Conservation (phyloP, 2,888 invertebrate species). For the Meiosimyza decipiens region DNA sequence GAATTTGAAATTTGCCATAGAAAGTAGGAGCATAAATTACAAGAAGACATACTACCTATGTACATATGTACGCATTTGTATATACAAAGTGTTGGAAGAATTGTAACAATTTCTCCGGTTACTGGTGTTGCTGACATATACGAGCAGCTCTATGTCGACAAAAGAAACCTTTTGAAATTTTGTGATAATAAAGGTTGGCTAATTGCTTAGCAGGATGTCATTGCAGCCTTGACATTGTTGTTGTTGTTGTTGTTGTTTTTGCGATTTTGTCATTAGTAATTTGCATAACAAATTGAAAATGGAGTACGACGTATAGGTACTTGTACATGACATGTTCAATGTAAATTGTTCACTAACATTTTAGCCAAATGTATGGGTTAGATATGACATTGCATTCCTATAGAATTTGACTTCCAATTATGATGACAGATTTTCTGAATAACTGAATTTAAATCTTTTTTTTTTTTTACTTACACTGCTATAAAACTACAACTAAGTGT, state of each 20-base stretch:
- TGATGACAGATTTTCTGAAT: no score
- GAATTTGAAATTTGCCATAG: not conserved
- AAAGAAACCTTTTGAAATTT: no score
- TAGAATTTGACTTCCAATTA: no score
- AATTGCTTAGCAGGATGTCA: slow-evolving; percentile 22
- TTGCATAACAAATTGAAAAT: not conserved
- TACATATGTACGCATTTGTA: not conserved
- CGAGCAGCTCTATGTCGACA: no score
- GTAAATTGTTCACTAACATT: slow-evolving; percentile 1
- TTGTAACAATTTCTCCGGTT: no score
- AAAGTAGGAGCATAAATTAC: not conserved
- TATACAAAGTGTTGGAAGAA: not conserved
- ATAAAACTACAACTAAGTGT: no score
- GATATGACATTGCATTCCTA: no score
- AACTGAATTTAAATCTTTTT: no score
- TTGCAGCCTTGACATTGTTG: not conserved
- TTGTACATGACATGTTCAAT: not conserved
- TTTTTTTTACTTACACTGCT: no score
- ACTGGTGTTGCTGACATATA: no score
- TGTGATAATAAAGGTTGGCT: slow-evolving; percentile 27
- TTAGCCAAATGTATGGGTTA: no score
- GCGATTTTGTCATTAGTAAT: slow-evolving; percentile 1
- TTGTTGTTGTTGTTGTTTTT: no score
- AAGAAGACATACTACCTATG: not conserved
- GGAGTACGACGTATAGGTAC: not conserved